phyloP scores from a whole-genome alignment of 1,140 invertebrate species.

The Neodiprion lecontei region DNA sequence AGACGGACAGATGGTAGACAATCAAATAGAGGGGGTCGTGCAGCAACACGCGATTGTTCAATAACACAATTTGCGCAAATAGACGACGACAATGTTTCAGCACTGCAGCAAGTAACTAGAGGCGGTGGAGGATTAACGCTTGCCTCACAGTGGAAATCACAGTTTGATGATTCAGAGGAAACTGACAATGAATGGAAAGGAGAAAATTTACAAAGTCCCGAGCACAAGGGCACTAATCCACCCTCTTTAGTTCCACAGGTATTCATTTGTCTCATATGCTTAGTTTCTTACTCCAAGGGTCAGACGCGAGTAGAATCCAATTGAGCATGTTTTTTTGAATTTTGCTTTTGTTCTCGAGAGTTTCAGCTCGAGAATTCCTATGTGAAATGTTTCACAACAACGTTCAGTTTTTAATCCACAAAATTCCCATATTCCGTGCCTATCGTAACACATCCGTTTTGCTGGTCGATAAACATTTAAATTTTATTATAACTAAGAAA shows the following conservation, averaged over 20 bases:
- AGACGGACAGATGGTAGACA: constrained; percentile 49
- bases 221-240: constrained; percentile 63
- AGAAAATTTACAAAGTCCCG: constrained; percentile 76
- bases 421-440: too few species aligned
- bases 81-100: constrained; percentile 91
- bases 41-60: constrained; percentile 64
- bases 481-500: too few species aligned
- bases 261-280: constrained; percentile 18
- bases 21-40: constrained; percentile 52
- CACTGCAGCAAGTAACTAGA: constrained; percentile 82
- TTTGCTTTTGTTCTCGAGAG: too few species aligned
- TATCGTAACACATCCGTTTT: too few species aligned
- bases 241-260: constrained; percentile 50
- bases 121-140: constrained; percentile 80
- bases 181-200: constrained; percentile 93
- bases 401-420: too few species aligned
- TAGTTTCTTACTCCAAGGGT: constrained; percentile 14
- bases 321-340: too few species aligned
- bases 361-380: too few species aligned
- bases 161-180: constrained; percentile 93
- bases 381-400: too few species aligned
- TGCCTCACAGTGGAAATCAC: constrained; percentile 92
- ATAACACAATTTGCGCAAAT: constrained; percentile 90
- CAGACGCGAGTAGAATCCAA: constrained; percentile 25
- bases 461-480: too few species aligned